Evolutionary conservation across 2,797 vertebrate genomes (phyloP).

Genomic region (Serranus cabrilla): DNA sequence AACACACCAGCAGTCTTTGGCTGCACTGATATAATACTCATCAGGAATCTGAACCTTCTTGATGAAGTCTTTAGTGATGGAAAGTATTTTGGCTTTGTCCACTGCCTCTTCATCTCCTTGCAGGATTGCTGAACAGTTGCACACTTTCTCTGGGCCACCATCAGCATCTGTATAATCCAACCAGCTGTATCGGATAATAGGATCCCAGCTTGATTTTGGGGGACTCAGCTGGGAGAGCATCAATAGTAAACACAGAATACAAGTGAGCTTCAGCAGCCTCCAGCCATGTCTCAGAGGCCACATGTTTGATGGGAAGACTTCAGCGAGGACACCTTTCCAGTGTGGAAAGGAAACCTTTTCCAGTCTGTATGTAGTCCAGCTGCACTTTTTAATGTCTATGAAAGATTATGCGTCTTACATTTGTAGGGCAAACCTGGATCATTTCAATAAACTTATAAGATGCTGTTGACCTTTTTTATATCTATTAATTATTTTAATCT

Average conservation of each 20-base stretch:
- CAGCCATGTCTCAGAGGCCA: fast-evolving
- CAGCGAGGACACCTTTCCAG: background rate
- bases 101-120: slow-evolving; percentile 84
- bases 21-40: slow-evolving; percentile 87
- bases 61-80: slow-evolving; percentile 79
- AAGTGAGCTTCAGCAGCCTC: slow-evolving; percentile 4
- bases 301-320: slow-evolving; percentile 23
- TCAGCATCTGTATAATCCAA: slow-evolving; percentile 78
- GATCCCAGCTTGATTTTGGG: background rate
- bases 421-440: background rate
- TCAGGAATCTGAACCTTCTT: slow-evolving; percentile 73
- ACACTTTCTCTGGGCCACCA: slow-evolving; percentile 66
- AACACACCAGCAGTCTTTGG: slow-evolving; percentile 82
- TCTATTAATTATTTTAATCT: background rate
- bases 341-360: too few species aligned
- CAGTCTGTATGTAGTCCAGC: background rate
- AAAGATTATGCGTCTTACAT: background rate
- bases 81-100: slow-evolving; percentile 83
- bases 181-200: slow-evolving; percentile 22
- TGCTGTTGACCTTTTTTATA: background rate
- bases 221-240: background rate
- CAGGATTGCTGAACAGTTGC: slow-evolving; percentile 89
- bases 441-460: background rate
- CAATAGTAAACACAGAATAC: slow-evolving; percentile 35
- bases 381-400: background rate